These are phyloP conservation scores for Dufourea novaeangliae DNA, from an alignment of 1,140 invertebrate species.

Conservation along the genomic window DNA sequence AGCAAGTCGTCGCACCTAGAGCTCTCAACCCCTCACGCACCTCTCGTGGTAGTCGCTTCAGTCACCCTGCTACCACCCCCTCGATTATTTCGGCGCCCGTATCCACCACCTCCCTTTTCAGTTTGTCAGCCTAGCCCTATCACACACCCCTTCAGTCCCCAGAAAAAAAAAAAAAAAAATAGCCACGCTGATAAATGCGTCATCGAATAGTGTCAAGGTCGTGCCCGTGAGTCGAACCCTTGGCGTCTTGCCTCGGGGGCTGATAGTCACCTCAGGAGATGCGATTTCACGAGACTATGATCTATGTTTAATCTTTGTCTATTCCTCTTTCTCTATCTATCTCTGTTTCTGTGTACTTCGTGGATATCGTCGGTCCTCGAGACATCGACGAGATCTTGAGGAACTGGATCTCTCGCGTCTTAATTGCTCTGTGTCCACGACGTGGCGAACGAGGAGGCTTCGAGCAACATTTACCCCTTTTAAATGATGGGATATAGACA, in stretches of 20 bases:
- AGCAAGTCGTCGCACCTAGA: slow-evolving; percentile 36
- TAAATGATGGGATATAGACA: neutral
- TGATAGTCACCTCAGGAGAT: slow-evolving; percentile 78
- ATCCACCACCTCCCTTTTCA: neutral
- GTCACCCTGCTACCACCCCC: neutral
- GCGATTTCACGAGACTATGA: slow-evolving; percentile 69
- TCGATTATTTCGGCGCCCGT: neutral
- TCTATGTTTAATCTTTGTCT: neutral
- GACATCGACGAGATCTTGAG: neutral
- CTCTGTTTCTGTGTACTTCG: neutral
- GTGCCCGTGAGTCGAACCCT: slow-evolving; percentile 18
- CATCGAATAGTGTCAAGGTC: slow-evolving; percentile 21
- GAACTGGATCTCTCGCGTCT: neutral
- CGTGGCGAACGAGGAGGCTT: neutral
- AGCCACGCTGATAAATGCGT: slow-evolving; percentile 17
- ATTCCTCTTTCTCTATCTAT: neutral
- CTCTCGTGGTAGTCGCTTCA: slow-evolving; percentile 30
- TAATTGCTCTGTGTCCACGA: neutral
- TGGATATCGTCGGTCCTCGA: neutral
- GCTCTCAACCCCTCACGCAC: slow-evolving; percentile 21
- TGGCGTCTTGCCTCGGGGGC: neutral
- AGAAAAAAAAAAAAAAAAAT: too few species aligned
- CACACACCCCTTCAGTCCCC: neutral
- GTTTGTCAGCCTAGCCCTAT: slow-evolving; percentile 12
- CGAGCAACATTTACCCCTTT: neutral